phyloP scores from a whole-genome alignment of 2,888 invertebrate species.

The Eupeodes luniger region DNA sequence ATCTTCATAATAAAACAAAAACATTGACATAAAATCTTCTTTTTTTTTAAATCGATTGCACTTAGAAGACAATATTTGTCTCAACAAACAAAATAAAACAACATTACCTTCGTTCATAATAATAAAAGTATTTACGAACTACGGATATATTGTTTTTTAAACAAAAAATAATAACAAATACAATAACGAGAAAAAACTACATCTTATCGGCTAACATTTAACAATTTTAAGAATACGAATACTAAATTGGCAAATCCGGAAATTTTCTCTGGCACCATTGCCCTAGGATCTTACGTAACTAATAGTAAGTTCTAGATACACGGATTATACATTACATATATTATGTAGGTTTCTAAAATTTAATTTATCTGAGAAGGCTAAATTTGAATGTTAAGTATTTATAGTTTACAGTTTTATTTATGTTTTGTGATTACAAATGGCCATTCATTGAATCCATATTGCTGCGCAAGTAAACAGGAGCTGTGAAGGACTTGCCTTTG shows the following conservation, averaged over 20 bases:
- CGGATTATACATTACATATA: constrained; percentile 19
- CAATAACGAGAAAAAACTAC: constrained; percentile 37
- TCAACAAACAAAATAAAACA: constrained; percentile 18
- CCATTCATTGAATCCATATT: constrained; percentile 82
- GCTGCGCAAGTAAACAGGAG: constrained; percentile 87
- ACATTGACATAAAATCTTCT: background rate
- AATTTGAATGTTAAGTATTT: constrained; percentile 51
- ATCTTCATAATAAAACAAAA: constrained; percentile 19
- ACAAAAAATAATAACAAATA: constrained; percentile 24
- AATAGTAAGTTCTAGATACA: constrained; percentile 42
- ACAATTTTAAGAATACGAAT: constrained; percentile 62
- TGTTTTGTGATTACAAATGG: constrained; percentile 79
- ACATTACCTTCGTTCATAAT: background rate
- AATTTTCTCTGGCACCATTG: constrained; percentile 44
- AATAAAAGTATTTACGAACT: constrained; percentile 4
- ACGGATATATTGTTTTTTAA: constrained; percentile 15
- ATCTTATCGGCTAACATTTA: constrained; percentile 37
- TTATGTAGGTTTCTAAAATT: constrained; percentile 9
- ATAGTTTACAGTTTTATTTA: background rate
- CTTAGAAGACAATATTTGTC: constrained; percentile 18
- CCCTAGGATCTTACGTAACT: constrained; percentile 32
- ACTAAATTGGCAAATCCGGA: constrained; percentile 68
- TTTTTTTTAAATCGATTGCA: constrained; percentile 58
- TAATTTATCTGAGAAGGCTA: constrained; percentile 29
- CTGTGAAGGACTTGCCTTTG: constrained; percentile 88